Evolutionary conservation across 2,113 vertebrate species (phyloP).

Genomic region (Prunella himalayana): DNA sequence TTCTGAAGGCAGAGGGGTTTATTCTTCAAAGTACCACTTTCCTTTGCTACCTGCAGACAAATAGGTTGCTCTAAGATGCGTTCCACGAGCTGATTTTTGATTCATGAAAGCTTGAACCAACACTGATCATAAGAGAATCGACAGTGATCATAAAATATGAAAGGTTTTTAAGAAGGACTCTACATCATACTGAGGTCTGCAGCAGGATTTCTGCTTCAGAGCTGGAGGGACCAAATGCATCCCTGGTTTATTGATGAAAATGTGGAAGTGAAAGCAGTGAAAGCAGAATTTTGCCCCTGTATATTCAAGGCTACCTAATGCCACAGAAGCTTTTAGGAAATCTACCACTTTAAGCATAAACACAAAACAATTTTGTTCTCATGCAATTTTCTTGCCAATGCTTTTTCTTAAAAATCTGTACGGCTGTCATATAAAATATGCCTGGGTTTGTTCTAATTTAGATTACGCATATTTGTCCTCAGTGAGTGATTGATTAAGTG

Average conservation of each 20-base stretch:
- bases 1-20: constrained; percentile 36
- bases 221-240: background rate
- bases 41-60: constrained; percentile 55
- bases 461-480: constrained; percentile 59
- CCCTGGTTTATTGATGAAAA: background rate
- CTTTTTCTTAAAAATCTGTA: constrained; percentile 59
- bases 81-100: constrained; percentile 31
- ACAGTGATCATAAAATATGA: constrained; percentile 47
- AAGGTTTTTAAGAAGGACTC: constrained; percentile 31
- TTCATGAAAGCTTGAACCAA: constrained; percentile 44
- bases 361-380: constrained; percentile 25
- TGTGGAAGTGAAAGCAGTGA: background rate
- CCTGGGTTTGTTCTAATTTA: constrained; percentile 60
- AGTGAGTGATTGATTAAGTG: constrained; percentile 68
- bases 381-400: constrained; percentile 41
- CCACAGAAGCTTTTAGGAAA: background rate
- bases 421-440: constrained; percentile 59
- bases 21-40: constrained; percentile 47
- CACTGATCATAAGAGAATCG: constrained; percentile 29
- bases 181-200: background rate
- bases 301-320: background rate
- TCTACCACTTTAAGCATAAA: constrained; percentile 26
- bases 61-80: constrained; percentile 17
- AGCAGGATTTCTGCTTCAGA: background rate
- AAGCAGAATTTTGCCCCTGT: background rate